Evolutionary conservation across 1,140 invertebrate genomes (phyloP), one percentile per base, ranked within the genome.

Genomic region (Hermetia illucens): DNA sequence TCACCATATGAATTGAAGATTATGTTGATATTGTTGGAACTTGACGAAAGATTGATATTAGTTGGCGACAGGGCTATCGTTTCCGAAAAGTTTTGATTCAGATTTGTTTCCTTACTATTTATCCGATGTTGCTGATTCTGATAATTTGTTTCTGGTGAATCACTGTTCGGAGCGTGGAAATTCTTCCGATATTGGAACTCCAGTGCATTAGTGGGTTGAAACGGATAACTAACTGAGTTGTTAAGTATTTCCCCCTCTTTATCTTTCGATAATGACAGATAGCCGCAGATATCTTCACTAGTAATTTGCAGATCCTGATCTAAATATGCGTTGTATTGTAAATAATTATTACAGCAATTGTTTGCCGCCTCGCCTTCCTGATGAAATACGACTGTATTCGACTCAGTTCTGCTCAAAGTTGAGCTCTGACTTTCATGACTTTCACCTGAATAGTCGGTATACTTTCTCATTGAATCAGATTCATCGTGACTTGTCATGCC

Each of bases 141-240:
- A n/a, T n/a, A n/a, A n/a, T n/a, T n/a, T n/a, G n/a, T n/a, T n/a
- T 38, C 20, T 19, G 16, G 16, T 21, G 34, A 42, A 49, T 34
- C 36, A 48, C 30, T 44, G 36, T 13, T 55, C 44, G 21, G 51
- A 55, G 17, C 44, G 44, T 36, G 49, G 48, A 58, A 58, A 37
- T 58, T 58, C 43, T 58, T 58, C 40, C 58, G 58, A 43, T 58
- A 58, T 36, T 58, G 55, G 16, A 58, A 58, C 37, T 58, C 55
- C 21, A 58, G 38, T 1, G 55, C 53, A 17, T 56, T 58, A 42
- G 51, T 53, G 2, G 55, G 55, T 41, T 58, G 55, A 20, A 58
- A 58, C 17, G 55, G 55, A 48, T 58, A 58, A 35, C 50, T 58
- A 34, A 56, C 56, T 8, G 55, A 55, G 31, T 58, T 58, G 37